Conservation (phyloP, 2,113 vertebrate species). For the Tupaia chinensis region DNA sequence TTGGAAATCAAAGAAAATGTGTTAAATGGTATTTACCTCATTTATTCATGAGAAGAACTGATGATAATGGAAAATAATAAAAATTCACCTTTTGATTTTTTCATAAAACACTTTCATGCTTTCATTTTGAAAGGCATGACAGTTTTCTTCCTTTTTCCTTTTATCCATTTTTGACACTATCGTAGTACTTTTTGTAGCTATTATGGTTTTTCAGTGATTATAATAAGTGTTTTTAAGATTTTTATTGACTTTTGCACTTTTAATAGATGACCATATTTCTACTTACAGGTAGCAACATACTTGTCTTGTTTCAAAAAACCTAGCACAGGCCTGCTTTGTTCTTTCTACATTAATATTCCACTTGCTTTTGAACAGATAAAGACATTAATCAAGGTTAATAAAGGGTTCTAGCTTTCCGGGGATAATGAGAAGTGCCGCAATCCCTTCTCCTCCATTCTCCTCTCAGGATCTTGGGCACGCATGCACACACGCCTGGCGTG, state of each 20-base stretch:
- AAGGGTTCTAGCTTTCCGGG: background rate
- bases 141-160: background rate
- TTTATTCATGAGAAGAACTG: background rate
- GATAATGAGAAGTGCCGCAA: too few relatives aligned
- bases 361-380: background rate
- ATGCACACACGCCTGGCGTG: too few relatives aligned
- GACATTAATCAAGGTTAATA: background rate
- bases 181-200: background rate
- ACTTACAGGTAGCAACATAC: background rate
- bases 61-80: background rate
- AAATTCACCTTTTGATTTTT: background rate
- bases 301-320: background rate
- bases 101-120: background rate
- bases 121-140: background rate
- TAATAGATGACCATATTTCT: background rate
- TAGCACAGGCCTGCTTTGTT: background rate
- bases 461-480: too few relatives aligned
- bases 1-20: background rate
- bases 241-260: background rate
- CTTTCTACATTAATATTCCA: background rate
- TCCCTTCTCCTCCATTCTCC: too few relatives aligned
- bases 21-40: background rate
- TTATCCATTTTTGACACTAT: background rate
- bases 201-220: background rate
- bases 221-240: background rate